Conservation (phyloP, 1,140 invertebrate species). For the Heliconius himera region DNA sequence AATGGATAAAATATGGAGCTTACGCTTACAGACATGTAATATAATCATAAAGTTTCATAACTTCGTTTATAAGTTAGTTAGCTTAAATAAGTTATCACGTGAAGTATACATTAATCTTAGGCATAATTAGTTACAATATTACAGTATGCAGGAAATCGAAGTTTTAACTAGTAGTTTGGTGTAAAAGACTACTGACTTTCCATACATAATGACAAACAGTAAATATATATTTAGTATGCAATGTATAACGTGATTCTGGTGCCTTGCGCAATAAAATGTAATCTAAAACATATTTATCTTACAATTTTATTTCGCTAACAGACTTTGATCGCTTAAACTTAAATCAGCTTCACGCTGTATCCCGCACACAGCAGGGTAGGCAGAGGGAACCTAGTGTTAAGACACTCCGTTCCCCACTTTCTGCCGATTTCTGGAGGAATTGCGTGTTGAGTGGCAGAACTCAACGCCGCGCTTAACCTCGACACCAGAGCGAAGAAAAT, state of each 20-base stretch:
- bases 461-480: too few relatives aligned
- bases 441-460: too few relatives aligned
- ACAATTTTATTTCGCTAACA: not conserved
- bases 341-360: too few relatives aligned
- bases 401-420: too few relatives aligned
- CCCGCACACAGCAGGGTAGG: too few relatives aligned
- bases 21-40: not conserved
- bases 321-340: too few relatives aligned
- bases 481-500: too few relatives aligned
- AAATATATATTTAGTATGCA: not conserved
- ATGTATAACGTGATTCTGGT: not conserved
- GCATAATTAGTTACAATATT: not conserved
- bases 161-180: not conserved
- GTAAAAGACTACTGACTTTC: not conserved
- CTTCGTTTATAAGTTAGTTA: not conserved
- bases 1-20: too few relatives aligned
- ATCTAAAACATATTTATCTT: not conserved
- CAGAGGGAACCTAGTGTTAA: too few relatives aligned
- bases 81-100: conserved; percentile 2
- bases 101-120: not conserved
- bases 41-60: not conserved
- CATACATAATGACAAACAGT: not conserved
- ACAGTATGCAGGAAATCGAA: not conserved
- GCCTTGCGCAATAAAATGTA: not conserved
- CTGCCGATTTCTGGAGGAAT: too few relatives aligned